Evolutionary conservation across 2,888 invertebrate genomes (phyloP).

Genomic region (Mystacides longicornis): DNA sequence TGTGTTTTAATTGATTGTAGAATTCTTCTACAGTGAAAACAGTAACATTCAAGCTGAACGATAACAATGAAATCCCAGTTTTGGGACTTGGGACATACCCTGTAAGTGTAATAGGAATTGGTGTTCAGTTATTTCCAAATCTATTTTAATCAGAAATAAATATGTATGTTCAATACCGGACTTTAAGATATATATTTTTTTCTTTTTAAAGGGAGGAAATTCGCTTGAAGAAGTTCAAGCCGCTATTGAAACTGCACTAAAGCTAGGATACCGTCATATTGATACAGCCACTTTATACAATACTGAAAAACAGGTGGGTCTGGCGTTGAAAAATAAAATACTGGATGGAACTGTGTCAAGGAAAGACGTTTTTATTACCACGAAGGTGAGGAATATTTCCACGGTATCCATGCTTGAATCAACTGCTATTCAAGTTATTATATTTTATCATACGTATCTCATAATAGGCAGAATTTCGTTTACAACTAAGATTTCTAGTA

Average conservation of each 20-base stretch:
- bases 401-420: too few relatives aligned
- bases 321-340: constrained; percentile 42
- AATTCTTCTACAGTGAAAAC: constrained; percentile 17
- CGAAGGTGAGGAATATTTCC: too few relatives aligned
- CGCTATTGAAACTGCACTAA: constrained; percentile 50
- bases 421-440: too few relatives aligned
- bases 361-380: constrained; percentile 50
- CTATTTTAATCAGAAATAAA: too few relatives aligned
- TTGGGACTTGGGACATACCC: constrained; percentile 20
- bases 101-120: constrained; percentile 11
- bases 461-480: too few relatives aligned
- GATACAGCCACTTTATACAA: constrained; percentile 56
- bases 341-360: constrained; percentile 40
- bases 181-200: too few relatives aligned
- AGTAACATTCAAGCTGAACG: constrained; percentile 12
- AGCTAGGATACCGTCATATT: constrained; percentile 56
- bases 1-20: too few relatives aligned
- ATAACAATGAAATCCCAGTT: constrained; percentile 18
- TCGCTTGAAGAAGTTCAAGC: constrained; percentile 34
- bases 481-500: too few relatives aligned
- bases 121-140: too few relatives aligned
- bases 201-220: constrained; percentile 9
- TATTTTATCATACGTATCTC: too few relatives aligned
- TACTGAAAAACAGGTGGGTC: constrained; percentile 49
- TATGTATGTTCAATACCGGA: too few relatives aligned